Conservation (phyloP, 2,797 vertebrate species). For the Ibycter americanus region DNA sequence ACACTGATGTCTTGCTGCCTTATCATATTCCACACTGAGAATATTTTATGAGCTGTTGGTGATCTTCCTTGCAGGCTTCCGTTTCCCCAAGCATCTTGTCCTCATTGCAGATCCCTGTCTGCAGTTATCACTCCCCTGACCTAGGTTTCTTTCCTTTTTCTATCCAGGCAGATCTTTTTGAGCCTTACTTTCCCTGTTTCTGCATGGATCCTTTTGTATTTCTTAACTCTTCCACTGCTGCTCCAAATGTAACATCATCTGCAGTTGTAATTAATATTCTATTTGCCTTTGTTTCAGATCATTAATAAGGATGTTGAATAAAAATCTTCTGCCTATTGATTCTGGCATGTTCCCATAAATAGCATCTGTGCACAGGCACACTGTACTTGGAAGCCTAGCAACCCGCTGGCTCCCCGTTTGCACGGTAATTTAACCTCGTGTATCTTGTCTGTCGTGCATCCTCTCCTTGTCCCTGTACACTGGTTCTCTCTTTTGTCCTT, state of each 20-base stretch:
- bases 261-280: constrained; percentile 21
- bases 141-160: neutral
- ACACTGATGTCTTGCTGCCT: neutral
- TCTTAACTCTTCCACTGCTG: neutral
- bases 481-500: neutral
- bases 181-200: neutral
- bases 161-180: neutral
- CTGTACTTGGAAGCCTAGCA: constrained; percentile 14
- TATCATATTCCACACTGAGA: neutral
- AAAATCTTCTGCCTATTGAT: constrained; percentile 44
- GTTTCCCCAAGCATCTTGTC: neutral
- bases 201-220: neutral
- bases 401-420: neutral
- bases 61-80: neutral
- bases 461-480: neutral
- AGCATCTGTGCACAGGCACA: constrained; percentile 19
- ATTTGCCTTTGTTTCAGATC: constrained; percentile 58
- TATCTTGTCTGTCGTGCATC: neutral
- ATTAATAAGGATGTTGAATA: constrained; percentile 47
- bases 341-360: constrained; percentile 41
- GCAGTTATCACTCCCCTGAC: neutral
- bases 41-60: neutral
- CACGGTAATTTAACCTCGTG: neutral
- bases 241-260: constrained; percentile 25
- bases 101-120: neutral